Evolutionary conservation across 2,797 vertebrate species (phyloP), one percentile per base, ranked within the genome.

Genomic region (Mergus octosetaceus): DNA sequence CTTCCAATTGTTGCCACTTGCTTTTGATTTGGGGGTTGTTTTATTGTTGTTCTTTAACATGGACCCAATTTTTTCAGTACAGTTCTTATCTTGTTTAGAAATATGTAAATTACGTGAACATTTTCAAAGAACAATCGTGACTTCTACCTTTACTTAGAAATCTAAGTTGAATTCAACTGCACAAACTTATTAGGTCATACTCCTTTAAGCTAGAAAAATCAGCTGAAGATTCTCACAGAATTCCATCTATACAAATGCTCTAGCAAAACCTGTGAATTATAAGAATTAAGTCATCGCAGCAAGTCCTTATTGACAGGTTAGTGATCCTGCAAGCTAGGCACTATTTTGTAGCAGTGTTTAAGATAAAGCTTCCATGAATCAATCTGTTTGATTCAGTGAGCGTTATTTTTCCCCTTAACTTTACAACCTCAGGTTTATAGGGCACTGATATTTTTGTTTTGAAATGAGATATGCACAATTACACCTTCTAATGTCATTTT

Each of bases 251-350:
- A 80, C 22, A 87, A 83, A 66, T 15, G 30, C 1, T 80, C 9
- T 36, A 74, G 19, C 11, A 89, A 87, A 82, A 66, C 1, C 6
- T 3, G 5, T 43, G 58, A 83, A 58, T 74, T 87, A 69, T 22
- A 87, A 72, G 72, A 90, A 93, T 76, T 80, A 87, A 90, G 58
- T 38, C 54, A 93, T 80, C 58, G 51, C 45, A 91, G 47, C 45
- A 92, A 95, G 92, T 83, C 38, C 57, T 60, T 89, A 95, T 84
- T 65, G 87, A 91, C 79, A 41, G 7, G 57, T 89, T 78, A 80
- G 53, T 43, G 41, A 95, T 91, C 34, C 69, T 78, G 61, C 72
- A 92, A 87, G 66, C 45, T 87, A 68, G 5, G 65, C 65, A 47
- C 61, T 92, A 64, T 28, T 58, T 54, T 53, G 34, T 53, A 65